Conservation (phyloP, 2,797 vertebrate genomes). For the Micrastur ruficollis region DNA sequence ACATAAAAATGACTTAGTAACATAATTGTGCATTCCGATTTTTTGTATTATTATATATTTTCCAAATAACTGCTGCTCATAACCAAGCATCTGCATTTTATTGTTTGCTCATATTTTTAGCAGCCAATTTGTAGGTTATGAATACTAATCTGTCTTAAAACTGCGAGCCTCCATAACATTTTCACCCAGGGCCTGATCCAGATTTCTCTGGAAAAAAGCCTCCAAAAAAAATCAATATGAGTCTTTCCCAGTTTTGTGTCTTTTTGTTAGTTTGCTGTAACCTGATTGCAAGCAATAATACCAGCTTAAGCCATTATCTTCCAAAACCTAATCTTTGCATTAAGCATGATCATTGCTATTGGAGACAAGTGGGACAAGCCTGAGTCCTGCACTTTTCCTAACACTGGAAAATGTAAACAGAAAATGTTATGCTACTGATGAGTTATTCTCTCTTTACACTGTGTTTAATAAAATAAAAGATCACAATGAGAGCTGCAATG, state of each 20-base stretch:
- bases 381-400: background rate
- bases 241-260: background rate
- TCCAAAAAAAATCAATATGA: background rate
- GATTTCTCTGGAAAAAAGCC: background rate
- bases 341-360: fast-evolving
- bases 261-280: background rate
- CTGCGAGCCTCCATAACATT: background rate
- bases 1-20: slow-evolving; percentile 34
- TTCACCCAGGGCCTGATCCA: background rate
- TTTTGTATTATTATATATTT: slow-evolving; percentile 4
- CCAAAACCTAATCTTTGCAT: background rate
- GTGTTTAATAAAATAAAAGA: background rate
- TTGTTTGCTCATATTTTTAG: slow-evolving; percentile 7
- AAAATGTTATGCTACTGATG: background rate
- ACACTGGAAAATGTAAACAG: background rate
- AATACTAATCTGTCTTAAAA: background rate
- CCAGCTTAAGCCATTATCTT: background rate
- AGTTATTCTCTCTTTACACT: slow-evolving; percentile 1
- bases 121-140: background rate
- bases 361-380: background rate
- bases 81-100: background rate
- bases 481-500: background rate
- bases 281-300: background rate
- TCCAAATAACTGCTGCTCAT: background rate
- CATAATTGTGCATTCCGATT: background rate